Base-by-base conservation (phyloP, 1,140 invertebrate genomes). In the Spodoptera frugiperda region DNA sequence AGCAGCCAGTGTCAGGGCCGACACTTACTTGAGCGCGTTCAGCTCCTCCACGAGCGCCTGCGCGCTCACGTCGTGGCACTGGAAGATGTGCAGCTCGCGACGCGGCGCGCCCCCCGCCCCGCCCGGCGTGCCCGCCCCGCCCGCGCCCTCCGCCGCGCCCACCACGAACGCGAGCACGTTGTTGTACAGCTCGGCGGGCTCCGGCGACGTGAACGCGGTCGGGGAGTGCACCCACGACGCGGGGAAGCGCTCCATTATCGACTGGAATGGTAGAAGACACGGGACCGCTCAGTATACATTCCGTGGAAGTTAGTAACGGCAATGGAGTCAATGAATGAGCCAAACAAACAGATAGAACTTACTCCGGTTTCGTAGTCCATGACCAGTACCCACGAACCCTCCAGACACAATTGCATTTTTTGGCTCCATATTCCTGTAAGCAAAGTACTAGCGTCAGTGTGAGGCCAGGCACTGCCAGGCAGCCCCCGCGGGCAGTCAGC, bases 81-180 rank as follows among this genome's bases (percentile, higher is more conserved):
- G 99, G 94, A 99, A 99, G 90, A 99, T 99, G 94, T 99, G 99
- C 97, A 99, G 99, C 95, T 99, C 99, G 1, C 98, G 96, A 25
- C 96, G 95, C 1, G 89, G 81, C 63, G 96, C 76, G 93, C 94
- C 81, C 85, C 88, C 81, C 87, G 95, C 55, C 6, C 84, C 72
- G 73, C 77, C 51, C 63, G 77, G 78, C 8, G 89, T 94, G 86
- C 84, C 21, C 11, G 33, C 15, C 12, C 77, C 91, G 94, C 17
- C 61, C 17, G n/a, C 61, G 85, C 93, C 91, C 73, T 73, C 70
- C 10, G 33, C 81, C 46, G 96, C 96, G 1, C 96, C 96, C 39
- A 99, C 98, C 75, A 99, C 98, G 94, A 99, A 99, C 19, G 99
- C 97, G 81, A 99, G 95, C 85, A 99, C 98, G 92, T 99, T 99